Evolutionary conservation across 2,113 vertebrate species (phyloP), one percentile per base, ranked within the genome.

Genomic region (Baryphthengus martii): DNA sequence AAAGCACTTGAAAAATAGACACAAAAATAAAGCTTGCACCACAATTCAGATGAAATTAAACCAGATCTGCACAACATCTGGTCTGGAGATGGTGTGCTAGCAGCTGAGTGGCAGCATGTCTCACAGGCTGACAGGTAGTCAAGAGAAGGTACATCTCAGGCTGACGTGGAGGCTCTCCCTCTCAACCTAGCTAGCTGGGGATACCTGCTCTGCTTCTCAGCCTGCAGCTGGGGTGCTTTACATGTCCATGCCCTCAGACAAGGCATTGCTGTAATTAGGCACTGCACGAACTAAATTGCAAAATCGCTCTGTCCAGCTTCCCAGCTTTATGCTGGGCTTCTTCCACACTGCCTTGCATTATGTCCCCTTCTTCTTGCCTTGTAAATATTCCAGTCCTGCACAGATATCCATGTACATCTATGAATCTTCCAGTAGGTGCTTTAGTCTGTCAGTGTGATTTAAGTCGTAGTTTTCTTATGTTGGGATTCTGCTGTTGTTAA

Each of bases 371-470:
- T 71, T 71, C 49, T 77, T 20, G 45, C 21, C 56, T 82, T 85
- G 52, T 45, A 72, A 85, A 85, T 23, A 74, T 82, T 88, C 70
- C 58, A 88, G 52, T 72, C 58, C 68, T 71, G 68, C 42, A 55
- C 12, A 80, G 59, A 67, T 62, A 70, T 35, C 40, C 35, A 35
- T 1, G 0, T 33, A 21, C 21, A 33, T 62, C 63, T 85, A 37
- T 71, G 73, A 90, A 88, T 53, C 61, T 65, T 81, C 68, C 73
- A 88, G 68, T 72, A 93, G 44, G 70, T 90, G 33, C 79, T 88
- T 81, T 91, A 88, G 52, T 86, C 61, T 96, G 90, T 75, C 88
- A 74, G 28, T 33, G 52, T 87, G 79, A 94, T 93, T 92, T 94
- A 96, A 84, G 47, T 3, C 13, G 9, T 21, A 89, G 52, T 33